phyloP scores from a whole-genome alignment of 23 tunicate species.

The Phallusia fumigata region DNA sequence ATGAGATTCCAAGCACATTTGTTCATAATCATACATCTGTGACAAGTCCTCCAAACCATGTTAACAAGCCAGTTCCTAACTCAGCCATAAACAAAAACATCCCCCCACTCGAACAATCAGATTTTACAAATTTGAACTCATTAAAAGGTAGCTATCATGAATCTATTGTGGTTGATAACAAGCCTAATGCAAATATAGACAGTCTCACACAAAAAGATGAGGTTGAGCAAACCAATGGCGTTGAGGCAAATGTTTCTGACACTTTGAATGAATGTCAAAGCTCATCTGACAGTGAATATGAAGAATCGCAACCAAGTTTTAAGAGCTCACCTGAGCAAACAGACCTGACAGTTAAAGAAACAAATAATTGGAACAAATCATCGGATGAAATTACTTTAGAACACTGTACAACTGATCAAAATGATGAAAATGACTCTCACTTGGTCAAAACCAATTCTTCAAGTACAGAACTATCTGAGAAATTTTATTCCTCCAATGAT shows the following conservation, averaged over 20 bases:
- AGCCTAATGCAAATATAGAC: background rate
- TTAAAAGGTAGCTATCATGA: background rate
- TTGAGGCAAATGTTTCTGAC: background rate
- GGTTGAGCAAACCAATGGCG: background rate
- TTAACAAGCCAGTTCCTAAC: background rate
- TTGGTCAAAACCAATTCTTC: background rate
- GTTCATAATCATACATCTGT: background rate
- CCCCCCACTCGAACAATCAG: background rate
- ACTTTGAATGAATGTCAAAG: background rate
- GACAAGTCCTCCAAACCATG: background rate
- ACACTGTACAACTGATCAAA: background rate
- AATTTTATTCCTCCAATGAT: background rate
- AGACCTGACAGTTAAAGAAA: no score
- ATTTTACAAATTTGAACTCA: background rate
- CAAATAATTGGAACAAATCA: background rate
- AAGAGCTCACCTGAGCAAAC: background rate
- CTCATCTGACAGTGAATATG: background rate
- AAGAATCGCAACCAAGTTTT: background rate
- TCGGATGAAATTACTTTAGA: background rate
- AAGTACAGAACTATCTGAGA: background rate
- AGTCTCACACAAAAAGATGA: background rate
- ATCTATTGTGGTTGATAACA: background rate
- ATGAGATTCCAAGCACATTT: background rate
- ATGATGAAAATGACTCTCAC: background rate
- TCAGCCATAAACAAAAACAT: background rate